These are phyloP conservation scores for Drosophila cyrtoloma DNA, from an alignment of 2,888 invertebrate species.

Conservation along the genomic window DNA sequence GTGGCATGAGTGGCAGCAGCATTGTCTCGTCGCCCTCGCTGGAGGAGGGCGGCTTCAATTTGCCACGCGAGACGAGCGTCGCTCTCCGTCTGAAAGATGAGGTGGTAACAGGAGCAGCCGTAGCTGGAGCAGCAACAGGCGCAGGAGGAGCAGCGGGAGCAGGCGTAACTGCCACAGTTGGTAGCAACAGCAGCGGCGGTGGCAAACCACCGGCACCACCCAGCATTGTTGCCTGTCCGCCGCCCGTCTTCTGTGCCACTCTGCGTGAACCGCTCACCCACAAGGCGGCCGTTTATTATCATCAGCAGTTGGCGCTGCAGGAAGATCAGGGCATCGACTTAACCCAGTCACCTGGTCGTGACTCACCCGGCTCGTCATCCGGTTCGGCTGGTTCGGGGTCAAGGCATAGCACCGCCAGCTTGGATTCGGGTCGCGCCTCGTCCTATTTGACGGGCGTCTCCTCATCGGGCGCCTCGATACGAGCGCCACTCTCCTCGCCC, in stretches of 20 bases:
- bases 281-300: conserved; percentile 92
- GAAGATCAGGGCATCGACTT: conserved; percentile 96
- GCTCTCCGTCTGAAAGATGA: conserved; percentile 85
- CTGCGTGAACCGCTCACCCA: conserved; percentile 89
- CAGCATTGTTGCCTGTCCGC: conserved; percentile 86
- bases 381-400: conserved; percentile 95
- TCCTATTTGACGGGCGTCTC: conserved; percentile 88
- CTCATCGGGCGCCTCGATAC: conserved; percentile 84
- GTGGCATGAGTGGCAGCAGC: conserved; percentile 83
- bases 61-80: conserved; percentile 85
- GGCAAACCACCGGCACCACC: conserved; percentile 83
- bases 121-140: conserved; percentile 81
- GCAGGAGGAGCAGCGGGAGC: conserved; percentile 73
- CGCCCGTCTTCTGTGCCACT: conserved; percentile 88
- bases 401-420: conserved; percentile 93
- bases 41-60: conserved; percentile 85
- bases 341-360: conserved; percentile 96
- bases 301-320: conserved; percentile 92
- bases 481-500: conserved; percentile 87
- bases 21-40: conserved; percentile 85
- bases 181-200: conserved; percentile 66
- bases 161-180: conserved; percentile 60
- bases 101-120: conserved; percentile 60
- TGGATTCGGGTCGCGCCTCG: conserved; percentile 97
- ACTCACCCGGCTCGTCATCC: conserved; percentile 95